phyloP scores from a whole-genome alignment of 2,888 invertebrate genomes.

The Trichopria drosophilae region DNA sequence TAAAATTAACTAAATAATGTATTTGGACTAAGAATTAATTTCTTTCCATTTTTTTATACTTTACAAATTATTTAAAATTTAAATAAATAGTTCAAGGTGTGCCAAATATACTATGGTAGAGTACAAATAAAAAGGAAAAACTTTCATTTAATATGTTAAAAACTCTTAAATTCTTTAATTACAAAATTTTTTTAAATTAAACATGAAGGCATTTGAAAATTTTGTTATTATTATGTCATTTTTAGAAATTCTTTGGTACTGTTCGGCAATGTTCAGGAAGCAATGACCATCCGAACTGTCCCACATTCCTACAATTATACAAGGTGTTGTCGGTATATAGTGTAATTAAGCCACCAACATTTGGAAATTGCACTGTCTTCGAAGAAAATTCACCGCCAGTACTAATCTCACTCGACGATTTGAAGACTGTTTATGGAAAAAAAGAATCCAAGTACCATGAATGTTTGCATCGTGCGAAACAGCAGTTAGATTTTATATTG shows the following conservation, averaged over 20 bases:
- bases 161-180: constrained; percentile 29
- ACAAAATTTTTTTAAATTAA: constrained; percentile 2
- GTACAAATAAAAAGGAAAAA: too few species aligned
- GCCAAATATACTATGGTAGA: too few species aligned
- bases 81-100: too few species aligned
- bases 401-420: constrained; percentile 20
- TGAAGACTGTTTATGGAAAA: constrained; percentile 21
- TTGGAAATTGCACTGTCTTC: constrained; percentile 32
- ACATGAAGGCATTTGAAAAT: neutral
- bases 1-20: too few species aligned
- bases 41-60: too few species aligned
- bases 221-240: constrained; percentile 2
- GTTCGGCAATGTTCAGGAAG: constrained; percentile 26
- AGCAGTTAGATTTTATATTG: constrained; percentile 13
- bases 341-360: constrained; percentile 23
- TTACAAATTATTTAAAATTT: too few species aligned
- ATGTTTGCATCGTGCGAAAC: constrained; percentile 5
- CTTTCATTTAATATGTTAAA: constrained; percentile 2
- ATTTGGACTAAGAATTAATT: too few species aligned
- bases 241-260: constrained; percentile 30
- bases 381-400: constrained; percentile 8
- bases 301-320: constrained; percentile 36
- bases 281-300: constrained; percentile 26
- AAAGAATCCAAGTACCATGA: constrained; percentile 1
- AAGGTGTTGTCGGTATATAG: constrained; percentile 28